Evolutionary conservation across 2,113 vertebrate genomes (phyloP).

Genomic region (Sterna hirundo): DNA sequence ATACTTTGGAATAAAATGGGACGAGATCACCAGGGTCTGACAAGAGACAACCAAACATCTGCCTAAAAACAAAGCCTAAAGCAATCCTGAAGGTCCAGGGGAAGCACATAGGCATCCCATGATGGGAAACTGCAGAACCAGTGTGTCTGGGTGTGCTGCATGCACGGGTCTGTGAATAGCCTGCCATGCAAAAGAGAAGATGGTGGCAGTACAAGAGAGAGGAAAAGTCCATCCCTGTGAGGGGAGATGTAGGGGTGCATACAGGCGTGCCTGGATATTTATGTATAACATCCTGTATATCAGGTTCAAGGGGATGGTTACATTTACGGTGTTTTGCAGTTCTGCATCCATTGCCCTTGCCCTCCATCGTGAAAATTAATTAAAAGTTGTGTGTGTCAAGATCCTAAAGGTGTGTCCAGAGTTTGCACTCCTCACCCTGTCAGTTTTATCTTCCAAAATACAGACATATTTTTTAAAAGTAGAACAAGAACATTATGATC

Average conservation of each 20-base stretch:
- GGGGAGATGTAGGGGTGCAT: background rate
- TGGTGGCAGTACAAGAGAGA: background rate
- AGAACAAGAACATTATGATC: background rate
- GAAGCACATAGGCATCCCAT: background rate
- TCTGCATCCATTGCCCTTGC: background rate
- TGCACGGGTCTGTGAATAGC: background rate
- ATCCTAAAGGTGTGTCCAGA: background rate
- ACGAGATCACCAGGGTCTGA: background rate
- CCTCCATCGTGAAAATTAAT: background rate
- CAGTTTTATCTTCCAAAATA: background rate
- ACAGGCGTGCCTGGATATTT: fast-evolving
- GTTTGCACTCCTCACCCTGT: background rate
- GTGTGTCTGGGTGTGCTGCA: background rate
- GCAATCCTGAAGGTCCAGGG: background rate
- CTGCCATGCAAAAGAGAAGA: background rate
- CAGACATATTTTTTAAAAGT: background rate
- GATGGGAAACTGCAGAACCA: background rate
- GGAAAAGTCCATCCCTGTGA: background rate
- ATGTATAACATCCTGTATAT: no score
- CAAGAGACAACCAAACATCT: background rate
- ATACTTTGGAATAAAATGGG: background rate
- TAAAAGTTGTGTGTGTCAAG: background rate
- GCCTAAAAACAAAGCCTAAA: background rate
- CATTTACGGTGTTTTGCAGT: background rate
- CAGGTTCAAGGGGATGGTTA: background rate